Base-by-base conservation (phyloP, 2,888 invertebrate species). In the Tholera decimalis region DNA sequence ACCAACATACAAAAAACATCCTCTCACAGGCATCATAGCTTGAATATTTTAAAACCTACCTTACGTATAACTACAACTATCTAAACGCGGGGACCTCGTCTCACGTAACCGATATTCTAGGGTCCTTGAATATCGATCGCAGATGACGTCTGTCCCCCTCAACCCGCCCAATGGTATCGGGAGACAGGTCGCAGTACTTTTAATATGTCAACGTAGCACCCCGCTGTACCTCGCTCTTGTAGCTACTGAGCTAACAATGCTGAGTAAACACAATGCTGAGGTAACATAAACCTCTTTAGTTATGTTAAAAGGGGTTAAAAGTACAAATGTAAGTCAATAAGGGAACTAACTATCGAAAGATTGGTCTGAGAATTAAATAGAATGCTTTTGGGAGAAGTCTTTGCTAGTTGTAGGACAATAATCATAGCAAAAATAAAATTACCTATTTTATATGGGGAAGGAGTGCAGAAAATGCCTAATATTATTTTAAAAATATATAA, bases 71-170 rank as follows among this genome's bases (percentile, higher is more conserved):
- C 43, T 22, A 18, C 47, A 26, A 11, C 20, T 20, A 22, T 46
- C 1, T 39, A 46, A 53, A 28, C 30, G 37, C 58, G 68, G 51
- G 39, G 47, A 58, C 39, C 44, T 73, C 53, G 37, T 22, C n/a
- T 28, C 43, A 24, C 62, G 62, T 64, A 50, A 26, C 70, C 64
- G 49, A 69, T 67, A 62, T 57, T 59, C 50, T 72, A 75, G 69
- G 71, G 79, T 80, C 71, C 77, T 79, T 80, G 79, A 68, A 74
- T 87, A 90, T 91, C 84, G 90, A 89, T 88, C 89, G 80, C 55
- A 58, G 67, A 80, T 89, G 90, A 89, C 79, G 72, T 66, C 66
- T 37, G 56, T 53, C 63, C 55, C 61, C 61, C 64, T 39, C 71
- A 39, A 15, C 69, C 53, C 64, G 33, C 58, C 22, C 60, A 54